Conservation (phyloP, 1,140 invertebrate genomes). For the Antheraea mylitta region DNA sequence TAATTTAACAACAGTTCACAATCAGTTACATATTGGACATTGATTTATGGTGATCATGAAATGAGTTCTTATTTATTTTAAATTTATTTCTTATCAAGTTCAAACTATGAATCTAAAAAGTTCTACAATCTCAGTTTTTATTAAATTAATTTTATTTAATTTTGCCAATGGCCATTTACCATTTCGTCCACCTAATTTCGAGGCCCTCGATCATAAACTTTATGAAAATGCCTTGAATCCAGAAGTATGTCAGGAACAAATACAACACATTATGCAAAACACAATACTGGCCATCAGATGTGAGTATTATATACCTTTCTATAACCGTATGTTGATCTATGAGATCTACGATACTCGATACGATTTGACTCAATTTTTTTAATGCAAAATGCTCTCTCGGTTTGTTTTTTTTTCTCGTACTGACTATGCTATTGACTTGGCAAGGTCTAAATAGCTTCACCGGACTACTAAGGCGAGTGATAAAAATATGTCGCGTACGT, state of each 20-base stretch:
- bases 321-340: too few relatives aligned
- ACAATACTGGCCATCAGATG: neutral
- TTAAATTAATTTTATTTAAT: neutral
- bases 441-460: too few relatives aligned
- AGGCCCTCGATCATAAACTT: conserved; percentile 10
- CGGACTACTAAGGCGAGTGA: too few relatives aligned
- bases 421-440: too few relatives aligned
- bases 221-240: conserved; percentile 17
- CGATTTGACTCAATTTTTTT: too few relatives aligned
- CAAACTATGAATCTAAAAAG: neutral
- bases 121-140: conserved; percentile 1
- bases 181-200: conserved; percentile 1
- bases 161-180: conserved; percentile 7
- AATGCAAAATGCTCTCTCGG: too few relatives aligned
- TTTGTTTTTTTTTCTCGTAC: too few relatives aligned
- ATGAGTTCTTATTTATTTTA: neutral
- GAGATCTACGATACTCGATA: too few relatives aligned
- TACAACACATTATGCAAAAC: neutral
- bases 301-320: neutral
- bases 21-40: neutral
- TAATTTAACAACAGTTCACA: neutral
- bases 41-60: too few relatives aligned
- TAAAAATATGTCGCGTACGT: too few relatives aligned
- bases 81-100: neutral
- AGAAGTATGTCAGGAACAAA: conserved; percentile 16